phyloP scores from a whole-genome alignment of 2,888 invertebrate genomes.

The Entomobrya proxima region DNA sequence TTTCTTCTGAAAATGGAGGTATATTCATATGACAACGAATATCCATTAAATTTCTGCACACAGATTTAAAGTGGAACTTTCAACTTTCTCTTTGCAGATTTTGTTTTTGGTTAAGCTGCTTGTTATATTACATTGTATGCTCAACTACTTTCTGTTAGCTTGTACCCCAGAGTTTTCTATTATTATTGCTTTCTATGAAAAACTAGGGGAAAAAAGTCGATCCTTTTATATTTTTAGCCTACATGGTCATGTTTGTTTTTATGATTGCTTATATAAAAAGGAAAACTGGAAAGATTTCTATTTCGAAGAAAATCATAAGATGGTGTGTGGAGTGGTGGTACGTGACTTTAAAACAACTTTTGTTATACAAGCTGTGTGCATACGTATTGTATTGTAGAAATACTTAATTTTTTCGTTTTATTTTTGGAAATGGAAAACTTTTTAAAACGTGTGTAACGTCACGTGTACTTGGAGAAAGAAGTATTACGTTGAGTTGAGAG shows the following conservation, averaged over 20 bases:
- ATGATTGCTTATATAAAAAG: constrained; percentile 35
- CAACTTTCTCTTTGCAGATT: background rate
- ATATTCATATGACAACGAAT: no score
- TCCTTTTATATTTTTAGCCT: background rate
- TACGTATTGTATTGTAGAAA: background rate
- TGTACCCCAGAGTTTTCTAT: background rate
- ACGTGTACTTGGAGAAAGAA: background rate
- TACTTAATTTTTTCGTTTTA: background rate
- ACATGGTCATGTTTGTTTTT: constrained; percentile 34
- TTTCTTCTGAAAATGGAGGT: no score
- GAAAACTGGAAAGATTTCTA: no score
- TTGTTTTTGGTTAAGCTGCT: no score
- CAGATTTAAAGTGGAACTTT: background rate
- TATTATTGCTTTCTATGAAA: background rate
- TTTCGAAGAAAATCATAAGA: no score
- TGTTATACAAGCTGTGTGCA: background rate
- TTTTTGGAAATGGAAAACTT: constrained; percentile 1
- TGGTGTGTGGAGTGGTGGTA: no score
- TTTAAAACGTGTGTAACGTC: background rate
- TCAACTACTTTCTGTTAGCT: background rate
- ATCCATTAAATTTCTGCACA: constrained; percentile 3
- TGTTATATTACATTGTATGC: background rate
- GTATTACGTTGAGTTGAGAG: background rate
- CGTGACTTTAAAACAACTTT: background rate
- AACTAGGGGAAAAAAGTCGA: background rate